A percentile compares a stretch with the other conserved stretches of the same genome.
phyloP scores from a whole-genome alignment of 1,140 invertebrate species.

The Rhizoglyphus robini region DNA sequence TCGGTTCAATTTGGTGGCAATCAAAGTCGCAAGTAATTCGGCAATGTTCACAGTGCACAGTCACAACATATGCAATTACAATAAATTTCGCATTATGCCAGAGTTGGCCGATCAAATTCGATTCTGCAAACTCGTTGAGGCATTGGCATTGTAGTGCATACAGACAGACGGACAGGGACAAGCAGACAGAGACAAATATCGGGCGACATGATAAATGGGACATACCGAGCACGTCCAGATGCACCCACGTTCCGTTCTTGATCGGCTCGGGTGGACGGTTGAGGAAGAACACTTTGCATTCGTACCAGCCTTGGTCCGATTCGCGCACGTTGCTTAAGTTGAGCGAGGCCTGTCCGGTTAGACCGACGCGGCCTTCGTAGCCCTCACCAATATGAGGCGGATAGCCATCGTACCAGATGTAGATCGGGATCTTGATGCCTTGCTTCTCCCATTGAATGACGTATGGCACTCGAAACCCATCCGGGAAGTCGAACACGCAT shows the following conservation, averaged over 20 bases:
- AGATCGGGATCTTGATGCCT: slow-evolving; percentile 68
- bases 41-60: no score
- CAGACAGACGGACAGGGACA: no score
- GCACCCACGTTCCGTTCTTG: slow-evolving; percentile 89
- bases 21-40: no score
- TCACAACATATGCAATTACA: no score
- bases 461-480: slow-evolving; percentile 77
- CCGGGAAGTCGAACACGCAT: slow-evolving; percentile 84
- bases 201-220: slow-evolving; percentile 1
- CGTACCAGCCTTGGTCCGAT: slow-evolving; percentile 90
- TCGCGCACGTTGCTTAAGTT: slow-evolving; percentile 83
- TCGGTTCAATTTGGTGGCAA: no score
- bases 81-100: no score
- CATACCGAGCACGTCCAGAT: slow-evolving; percentile 83
- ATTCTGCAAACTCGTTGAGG: no score
- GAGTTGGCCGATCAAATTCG: no score
- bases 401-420: slow-evolving; percentile 94
- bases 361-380: slow-evolving; percentile 74
- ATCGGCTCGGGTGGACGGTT: slow-evolving; percentile 74
- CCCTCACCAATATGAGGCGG: slow-evolving; percentile 81
- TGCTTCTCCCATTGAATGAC: slow-evolving; percentile 96
- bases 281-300: slow-evolving; percentile 88
- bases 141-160: no score
- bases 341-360: slow-evolving; percentile 72
- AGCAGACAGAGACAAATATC: neutral